phyloP scores from a whole-genome alignment of 2,113 vertebrate species.

The Puma concolor region DNA sequence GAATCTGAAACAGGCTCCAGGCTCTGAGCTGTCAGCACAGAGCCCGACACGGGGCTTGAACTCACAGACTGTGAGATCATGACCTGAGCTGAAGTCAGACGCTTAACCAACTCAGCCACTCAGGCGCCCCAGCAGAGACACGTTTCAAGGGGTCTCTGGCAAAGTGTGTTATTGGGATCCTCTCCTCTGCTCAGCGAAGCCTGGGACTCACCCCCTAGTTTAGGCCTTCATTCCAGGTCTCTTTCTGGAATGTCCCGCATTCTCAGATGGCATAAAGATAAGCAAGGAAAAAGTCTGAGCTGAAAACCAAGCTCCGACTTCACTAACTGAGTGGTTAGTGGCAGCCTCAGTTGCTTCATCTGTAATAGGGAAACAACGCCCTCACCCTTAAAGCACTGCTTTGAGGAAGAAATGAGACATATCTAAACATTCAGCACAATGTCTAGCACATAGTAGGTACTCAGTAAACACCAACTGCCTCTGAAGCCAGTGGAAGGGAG shows the following conservation, averaged over 20 bases:
- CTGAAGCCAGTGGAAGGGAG: not conserved
- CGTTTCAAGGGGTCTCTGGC: not conserved
- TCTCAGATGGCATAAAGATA: not conserved
- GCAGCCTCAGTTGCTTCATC: not conserved
- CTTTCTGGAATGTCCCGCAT: not conserved
- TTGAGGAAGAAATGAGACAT: not conserved
- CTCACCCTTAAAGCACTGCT: not conserved
- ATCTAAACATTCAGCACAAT: not conserved
- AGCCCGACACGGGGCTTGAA: no score
- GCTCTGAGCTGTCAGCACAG: no score
- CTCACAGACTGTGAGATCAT: no score
- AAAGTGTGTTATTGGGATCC: not conserved
- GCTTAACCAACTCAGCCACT: no score
- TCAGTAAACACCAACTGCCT: not conserved
- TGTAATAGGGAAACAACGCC: not conserved
- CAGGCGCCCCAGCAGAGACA: not conserved
- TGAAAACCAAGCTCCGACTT: not conserved
- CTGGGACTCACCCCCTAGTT: not conserved
- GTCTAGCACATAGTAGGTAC: not conserved
- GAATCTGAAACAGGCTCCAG: no score
- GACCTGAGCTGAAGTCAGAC: no score
- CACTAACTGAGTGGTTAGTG: not conserved
- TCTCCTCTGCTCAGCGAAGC: not conserved
- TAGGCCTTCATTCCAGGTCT: not conserved
- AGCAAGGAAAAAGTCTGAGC: not conserved